Percentiles rank a stretch among this genome's conserved stretches.
Conservation (phyloP, 2,888 invertebrate genomes). For the Brachycybe producta region DNA sequence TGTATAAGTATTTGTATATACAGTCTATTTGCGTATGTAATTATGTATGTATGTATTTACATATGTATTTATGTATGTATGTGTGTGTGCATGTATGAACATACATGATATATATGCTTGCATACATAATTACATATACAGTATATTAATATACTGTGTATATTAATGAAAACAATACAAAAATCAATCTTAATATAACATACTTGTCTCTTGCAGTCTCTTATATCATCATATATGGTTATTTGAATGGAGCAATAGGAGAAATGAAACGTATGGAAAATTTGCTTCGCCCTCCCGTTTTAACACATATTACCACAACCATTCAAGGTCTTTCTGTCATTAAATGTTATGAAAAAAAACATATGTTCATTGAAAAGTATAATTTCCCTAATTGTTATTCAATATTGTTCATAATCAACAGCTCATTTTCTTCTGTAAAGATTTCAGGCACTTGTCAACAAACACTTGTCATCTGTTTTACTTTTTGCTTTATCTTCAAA, state of each 20-base stretch:
- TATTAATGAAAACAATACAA: too few relatives aligned
- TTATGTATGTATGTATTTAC: too few relatives aligned
- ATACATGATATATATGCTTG: too few relatives aligned
- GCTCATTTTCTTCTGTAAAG: constrained; percentile 25
- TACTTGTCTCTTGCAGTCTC: constrained; percentile 1
- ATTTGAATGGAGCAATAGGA: constrained; percentile 27
- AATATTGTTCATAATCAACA: too few relatives aligned
- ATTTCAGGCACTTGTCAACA: constrained; percentile 34
- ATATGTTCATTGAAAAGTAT: constrained; percentile 32
- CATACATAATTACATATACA: too few relatives aligned
- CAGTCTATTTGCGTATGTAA: too few relatives aligned
- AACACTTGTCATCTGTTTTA: constrained; percentile 34
- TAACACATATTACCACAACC: constrained; percentile 39
- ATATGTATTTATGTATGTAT: too few relatives aligned
- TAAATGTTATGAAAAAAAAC: constrained; percentile 36
- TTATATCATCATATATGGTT: neutral
- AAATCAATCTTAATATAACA: too few relatives aligned
- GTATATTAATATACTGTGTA: too few relatives aligned
- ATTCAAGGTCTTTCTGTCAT: constrained; percentile 41
- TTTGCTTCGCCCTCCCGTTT: constrained; percentile 39
- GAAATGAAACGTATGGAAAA: constrained; percentile 38
- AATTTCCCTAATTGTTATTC: too few relatives aligned
- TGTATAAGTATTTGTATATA: too few relatives aligned
- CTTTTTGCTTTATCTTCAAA: constrained; percentile 36
- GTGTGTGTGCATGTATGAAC: too few relatives aligned